Evolutionary conservation across 2,888 invertebrate genomes (phyloP), one percentile per base, ranked within the genome.

Genomic region (Rhimphoctona megacephalus): DNA sequence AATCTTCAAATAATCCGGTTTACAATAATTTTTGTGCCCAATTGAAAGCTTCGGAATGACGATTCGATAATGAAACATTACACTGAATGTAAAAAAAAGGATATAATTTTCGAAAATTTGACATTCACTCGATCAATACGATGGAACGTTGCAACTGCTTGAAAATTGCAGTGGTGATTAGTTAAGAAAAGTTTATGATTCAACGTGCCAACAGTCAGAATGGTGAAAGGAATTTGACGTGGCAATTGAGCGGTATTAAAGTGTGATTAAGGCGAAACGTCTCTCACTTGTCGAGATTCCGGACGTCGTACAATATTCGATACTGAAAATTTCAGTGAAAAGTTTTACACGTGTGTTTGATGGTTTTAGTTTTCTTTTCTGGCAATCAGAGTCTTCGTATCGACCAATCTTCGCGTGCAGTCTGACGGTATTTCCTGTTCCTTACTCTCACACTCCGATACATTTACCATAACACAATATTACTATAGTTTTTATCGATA

Each of bases 381-480:
- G 61, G 36, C 70, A 64, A 79, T 74, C 64, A n/a, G 69, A 49
- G 36, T 43, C 25, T 19, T 73, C 67, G 77, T 89, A 89, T 89
- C 86, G 89, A 89, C 88, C 88, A 89, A 88, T 89, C 87, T 85
- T 88, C 79, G 84, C 81, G 81, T 85, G 84, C 77, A 81, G 72
- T 85, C 76, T 74, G 49, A 33, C 81, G 83, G 81, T 72, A 87
- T 81, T 81, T 73, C 61, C 33, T 54, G 22, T 74, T 69, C 36
- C 43, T 67, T 39, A 66, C 64, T 72, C 25, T 2, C 74, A 70
- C 33, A 64, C 72, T 81, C 70, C 70, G 36, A 77, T 85, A 85
- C 76, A 85, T 39, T 25, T 17, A 17, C 30, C 11, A 39, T 8
- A n/a, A n/a, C 33, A 11, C n/a, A 39, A 67, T 67, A 67, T 73